Percentiles rank a stretch among this genome's conserved stretches.
These are phyloP conservation scores for Cheilosia scutellata DNA, from an alignment of 2,888 invertebrate species.

Conservation along the genomic window DNA sequence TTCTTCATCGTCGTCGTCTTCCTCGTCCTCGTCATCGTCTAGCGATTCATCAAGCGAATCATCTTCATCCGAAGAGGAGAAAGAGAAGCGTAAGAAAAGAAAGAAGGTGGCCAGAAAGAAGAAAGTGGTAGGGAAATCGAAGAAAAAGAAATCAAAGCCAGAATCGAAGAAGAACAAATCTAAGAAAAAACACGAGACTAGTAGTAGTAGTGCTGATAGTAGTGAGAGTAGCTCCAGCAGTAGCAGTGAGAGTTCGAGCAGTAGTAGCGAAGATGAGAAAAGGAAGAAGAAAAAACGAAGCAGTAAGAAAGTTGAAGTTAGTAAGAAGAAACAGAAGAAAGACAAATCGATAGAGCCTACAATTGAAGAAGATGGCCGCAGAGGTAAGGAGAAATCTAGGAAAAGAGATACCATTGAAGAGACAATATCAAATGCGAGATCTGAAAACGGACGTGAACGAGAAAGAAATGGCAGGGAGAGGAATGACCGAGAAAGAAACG, in stretches of 20 bases:
- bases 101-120: slow-evolving; percentile 75
- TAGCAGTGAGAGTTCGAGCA: slow-evolving; percentile 40
- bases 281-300: slow-evolving; percentile 53
- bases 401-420: slow-evolving; percentile 62
- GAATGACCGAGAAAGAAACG: not conserved
- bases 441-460: slow-evolving; percentile 42
- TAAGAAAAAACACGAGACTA: slow-evolving; percentile 73
- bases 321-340: slow-evolving; percentile 11
- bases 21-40: slow-evolving; percentile 75
- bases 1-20: slow-evolving; percentile 69
- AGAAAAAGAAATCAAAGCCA: slow-evolving; percentile 73
- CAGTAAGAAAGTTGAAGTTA: slow-evolving; percentile 19
- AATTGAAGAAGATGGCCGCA: not conserved
- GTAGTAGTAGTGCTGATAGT: slow-evolving; percentile 65
- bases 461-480: slow-evolving; percentile 22
- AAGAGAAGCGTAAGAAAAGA: slow-evolving; percentile 75
- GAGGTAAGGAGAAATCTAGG: slow-evolving; percentile 1
- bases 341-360: slow-evolving; percentile 16
- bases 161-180: slow-evolving; percentile 76
- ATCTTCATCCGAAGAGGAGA: slow-evolving; percentile 75
- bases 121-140: slow-evolving; percentile 50
- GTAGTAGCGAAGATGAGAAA: slow-evolving; percentile 59
- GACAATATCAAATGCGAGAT: slow-evolving; percentile 41
- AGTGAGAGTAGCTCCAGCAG: slow-evolving; percentile 56
- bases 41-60: slow-evolving; percentile 71